Evolutionary conservation across 2,113 vertebrate genomes (phyloP), one percentile per base, ranked within the genome.

Genomic region (Pelmatolapia mariae): DNA sequence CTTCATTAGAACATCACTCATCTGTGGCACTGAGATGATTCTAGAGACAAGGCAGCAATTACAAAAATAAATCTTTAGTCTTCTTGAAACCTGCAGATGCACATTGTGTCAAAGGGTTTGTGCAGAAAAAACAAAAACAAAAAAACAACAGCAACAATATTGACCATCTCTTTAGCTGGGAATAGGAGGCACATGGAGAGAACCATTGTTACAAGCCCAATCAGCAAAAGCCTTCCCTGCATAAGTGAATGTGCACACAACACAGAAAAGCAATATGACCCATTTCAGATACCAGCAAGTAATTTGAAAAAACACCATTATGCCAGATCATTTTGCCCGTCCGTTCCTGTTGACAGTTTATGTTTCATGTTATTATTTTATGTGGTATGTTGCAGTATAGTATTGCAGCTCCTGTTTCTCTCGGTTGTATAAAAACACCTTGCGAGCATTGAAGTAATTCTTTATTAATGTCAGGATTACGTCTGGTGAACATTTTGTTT

Each of bases 191-290:
- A 66, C 43, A 81, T 50, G 15, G 81, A 87, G 24, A 76, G 45
- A 85, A 47, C 40, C 71, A 83, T n/a, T 83, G 84, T 83, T 57
- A 68, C 40, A 84, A 59, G 81, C 36, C 52, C 53, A 56, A 79
- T 91, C 84, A 91, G 88, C 91, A 90, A 84, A 91, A 90, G 33
- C 47, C 63, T 76, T 47, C 16, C 10, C 43, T 26, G 50, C 82
- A 86, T 47, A 83, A 61, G 57, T 61, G 76, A 82, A 78, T 73
- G 50, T 16, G 59, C 5, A 45, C 36, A 50, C 38, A 84, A 71
- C 56, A 85, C 7, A 79, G 61, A 85, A 71, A 82, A 38, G 10
- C 54, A 66, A 12, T 10, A 3, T 80, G 87, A 89, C 73, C 88
- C 61, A 89, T 87, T 91, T 90, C 36, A 31, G 9, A 80, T 89